Evolutionary conservation across 2,888 invertebrate genomes (phyloP), one percentile per base, ranked within the genome.

Genomic region (Tiphia femorata): DNA sequence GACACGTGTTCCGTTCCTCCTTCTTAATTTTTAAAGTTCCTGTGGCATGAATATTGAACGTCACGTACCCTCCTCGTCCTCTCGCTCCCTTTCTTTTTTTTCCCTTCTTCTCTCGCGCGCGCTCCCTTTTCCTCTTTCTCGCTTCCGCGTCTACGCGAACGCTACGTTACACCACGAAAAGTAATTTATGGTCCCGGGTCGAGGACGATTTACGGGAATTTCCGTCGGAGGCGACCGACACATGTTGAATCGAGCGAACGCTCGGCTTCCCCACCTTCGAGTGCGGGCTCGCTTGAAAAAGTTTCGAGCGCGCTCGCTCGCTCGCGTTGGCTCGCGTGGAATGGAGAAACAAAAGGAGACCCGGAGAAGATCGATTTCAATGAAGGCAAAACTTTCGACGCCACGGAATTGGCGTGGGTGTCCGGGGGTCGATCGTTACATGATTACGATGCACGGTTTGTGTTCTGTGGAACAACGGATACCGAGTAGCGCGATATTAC

Each of bases 1-100:
- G 79, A 79, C 76, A 78, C 77, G 69, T 73, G 73, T 78, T 72
- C 70, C 65, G 41, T 58, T 59, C 48, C 47, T 54, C 41, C 40
- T 62, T 63, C 67, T 70, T 66, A 62, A 62, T 70, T 67, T 66
- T 68, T 63, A 61, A 73, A 73, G 44, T 71, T 72, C 51, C 53
- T n/a, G 17, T 30, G 49, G 55, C 62, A 76, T 79, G 79, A 79
- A 79, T 78, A 78, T 78, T 78, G 72, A 76, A 64, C 54, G 57
- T 63, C 71, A 67, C 65, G 64, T 71, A 63, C 51, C 55, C 55
- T 53, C 61, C 51, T 46, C 50, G 35, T 53, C 42, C 43, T 49
- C 21, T 35, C n/a, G 6, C 44, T 49, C 25, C 27, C 20, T 48
- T 14, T 12, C 16, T n/a, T 16, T 43, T 30, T 25, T 17, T 25